phyloP scores from a whole-genome alignment of 92 coral and sea anemone genomes.

The Epizoanthus fatuus region DNA sequence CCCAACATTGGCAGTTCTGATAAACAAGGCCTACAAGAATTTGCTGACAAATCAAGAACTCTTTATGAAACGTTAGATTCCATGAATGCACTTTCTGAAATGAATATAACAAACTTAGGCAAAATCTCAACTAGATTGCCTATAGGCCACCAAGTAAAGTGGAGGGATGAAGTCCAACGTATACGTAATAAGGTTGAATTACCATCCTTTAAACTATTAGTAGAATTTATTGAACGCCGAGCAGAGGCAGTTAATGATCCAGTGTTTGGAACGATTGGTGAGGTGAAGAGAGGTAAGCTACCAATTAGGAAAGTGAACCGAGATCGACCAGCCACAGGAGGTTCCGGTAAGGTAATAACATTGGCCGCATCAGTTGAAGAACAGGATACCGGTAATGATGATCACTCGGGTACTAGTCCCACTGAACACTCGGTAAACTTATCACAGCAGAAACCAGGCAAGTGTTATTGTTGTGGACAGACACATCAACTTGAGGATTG shows the following conservation, averaged over 20 bases:
- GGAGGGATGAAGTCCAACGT: slow-evolving; percentile 61
- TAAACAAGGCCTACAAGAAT: slow-evolving; percentile 54
- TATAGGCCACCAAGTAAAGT: slow-evolving; percentile 55
- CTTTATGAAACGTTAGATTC: slow-evolving; percentile 55
- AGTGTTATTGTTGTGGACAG: slow-evolving; percentile 54
- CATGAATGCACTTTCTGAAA: slow-evolving; percentile 71
- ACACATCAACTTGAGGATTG: slow-evolving; percentile 58
- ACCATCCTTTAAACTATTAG: slow-evolving; percentile 54
- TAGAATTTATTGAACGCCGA: slow-evolving; percentile 61
- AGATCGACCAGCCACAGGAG: background rate
- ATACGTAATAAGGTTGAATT: slow-evolving; percentile 43
- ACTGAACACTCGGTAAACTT: background rate
- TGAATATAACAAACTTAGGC: slow-evolving; percentile 72
- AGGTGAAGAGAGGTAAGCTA: background rate
- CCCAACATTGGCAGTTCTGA: slow-evolving; percentile 49
- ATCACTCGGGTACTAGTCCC: background rate
- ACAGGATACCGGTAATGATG: slow-evolving; percentile 4
- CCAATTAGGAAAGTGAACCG: background rate
- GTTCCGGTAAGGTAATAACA: slow-evolving; percentile 3
- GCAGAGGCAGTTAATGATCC: slow-evolving; percentile 68
- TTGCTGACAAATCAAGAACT: slow-evolving; percentile 66
- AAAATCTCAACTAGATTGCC: slow-evolving; percentile 63
- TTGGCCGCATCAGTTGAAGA: slow-evolving; percentile 30
- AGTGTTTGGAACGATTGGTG: slow-evolving; percentile 57
- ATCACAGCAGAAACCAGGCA: background rate